phyloP scores from a whole-genome alignment of 2,888 invertebrate species.

The Mythimna pallens region DNA sequence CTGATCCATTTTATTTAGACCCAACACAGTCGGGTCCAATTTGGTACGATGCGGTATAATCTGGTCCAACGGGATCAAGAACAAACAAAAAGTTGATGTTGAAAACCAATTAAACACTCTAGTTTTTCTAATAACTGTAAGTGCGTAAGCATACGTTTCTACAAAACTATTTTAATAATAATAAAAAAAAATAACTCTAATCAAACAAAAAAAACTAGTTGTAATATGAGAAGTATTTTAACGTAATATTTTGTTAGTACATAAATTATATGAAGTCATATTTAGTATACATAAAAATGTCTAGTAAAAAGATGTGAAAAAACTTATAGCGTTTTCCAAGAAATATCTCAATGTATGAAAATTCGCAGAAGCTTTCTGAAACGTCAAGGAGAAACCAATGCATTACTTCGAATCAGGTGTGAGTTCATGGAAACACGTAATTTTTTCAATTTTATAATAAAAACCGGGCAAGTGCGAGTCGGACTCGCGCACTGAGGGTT shows the following conservation, averaged over 20 bases:
- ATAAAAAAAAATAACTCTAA: no score
- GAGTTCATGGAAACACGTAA: conserved; percentile 3
- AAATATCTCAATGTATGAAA: conserved; percentile 32
- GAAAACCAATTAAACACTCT: no score
- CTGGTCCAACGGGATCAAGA: no score
- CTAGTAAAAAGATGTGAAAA: conserved; percentile 22
- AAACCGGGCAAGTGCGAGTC: no score
- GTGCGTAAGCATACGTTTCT: no score
- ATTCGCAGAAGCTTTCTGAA: conserved; percentile 53
- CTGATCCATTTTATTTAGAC: no score
- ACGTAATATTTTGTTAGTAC: conserved; percentile 33
- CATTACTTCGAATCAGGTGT: conserved; percentile 22
- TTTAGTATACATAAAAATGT: conserved; percentile 39
- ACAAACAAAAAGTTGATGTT: no score
- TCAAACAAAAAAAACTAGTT: background rate
- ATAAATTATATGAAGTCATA: conserved; percentile 43
- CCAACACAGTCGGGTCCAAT: no score
- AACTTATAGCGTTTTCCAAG: conserved; percentile 12
- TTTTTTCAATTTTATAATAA: background rate
- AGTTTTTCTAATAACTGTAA: no score
- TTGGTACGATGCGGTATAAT: no score
- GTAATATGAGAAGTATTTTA: conserved; percentile 33
- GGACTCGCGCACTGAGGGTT: no score
- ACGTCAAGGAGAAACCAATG: conserved; percentile 18
- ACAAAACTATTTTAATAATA: no score